phyloP scores from a whole-genome alignment of 2,113 vertebrate species.

The Agapornis roseicollis region DNA sequence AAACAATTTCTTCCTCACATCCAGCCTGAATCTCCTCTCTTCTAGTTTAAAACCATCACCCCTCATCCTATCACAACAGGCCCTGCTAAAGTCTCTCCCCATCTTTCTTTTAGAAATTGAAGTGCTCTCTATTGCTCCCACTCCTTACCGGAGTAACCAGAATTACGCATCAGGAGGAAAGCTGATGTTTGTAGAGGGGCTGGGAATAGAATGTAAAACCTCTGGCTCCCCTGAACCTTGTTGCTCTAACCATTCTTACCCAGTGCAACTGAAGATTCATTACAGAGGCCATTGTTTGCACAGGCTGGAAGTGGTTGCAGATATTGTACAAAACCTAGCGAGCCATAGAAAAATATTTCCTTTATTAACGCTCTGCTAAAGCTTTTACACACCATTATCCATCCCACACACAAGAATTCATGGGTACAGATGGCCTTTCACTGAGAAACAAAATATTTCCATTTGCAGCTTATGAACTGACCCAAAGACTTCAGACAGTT shows the following conservation, averaged over 20 bases:
- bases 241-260: neutral
- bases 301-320: neutral
- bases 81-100: neutral
- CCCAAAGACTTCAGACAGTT: neutral
- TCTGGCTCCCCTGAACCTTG: neutral
- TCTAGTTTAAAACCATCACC: neutral
- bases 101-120: neutral
- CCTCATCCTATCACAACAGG: neutral
- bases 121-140: neutral
- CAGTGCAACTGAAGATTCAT: neutral
- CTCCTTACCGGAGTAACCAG: neutral
- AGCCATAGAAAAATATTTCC: neutral
- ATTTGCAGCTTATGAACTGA: neutral
- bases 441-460: slow-evolving; percentile 12
- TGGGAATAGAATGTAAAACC: neutral
- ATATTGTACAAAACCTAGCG: neutral
- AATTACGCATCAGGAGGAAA: neutral
- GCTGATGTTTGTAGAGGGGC: neutral
- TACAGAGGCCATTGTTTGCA: neutral
- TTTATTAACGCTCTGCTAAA: neutral
- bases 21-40: neutral
- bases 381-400: slow-evolving; percentile 2
- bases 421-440: neutral
- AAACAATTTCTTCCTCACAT: neutral
- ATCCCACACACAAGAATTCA: neutral